Evolutionary conservation across 2,888 invertebrate genomes (phyloP).

Genomic region (Hemaris fuciformis): DNA sequence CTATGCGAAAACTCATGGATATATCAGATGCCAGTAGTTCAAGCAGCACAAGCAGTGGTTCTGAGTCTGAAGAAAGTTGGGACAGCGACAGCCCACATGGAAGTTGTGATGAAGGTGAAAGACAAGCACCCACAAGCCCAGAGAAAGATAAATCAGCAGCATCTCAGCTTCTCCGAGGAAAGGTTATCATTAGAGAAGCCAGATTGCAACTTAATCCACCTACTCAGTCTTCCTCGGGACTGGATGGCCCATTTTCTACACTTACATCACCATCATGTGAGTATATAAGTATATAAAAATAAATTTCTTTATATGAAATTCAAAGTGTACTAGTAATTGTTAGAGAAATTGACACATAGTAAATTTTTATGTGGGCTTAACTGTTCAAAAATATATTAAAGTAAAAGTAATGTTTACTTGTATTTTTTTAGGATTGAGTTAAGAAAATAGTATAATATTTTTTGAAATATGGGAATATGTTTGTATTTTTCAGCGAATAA

Average conservation of each 20-base stretch:
- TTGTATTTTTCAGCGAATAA: constrained; percentile 66
- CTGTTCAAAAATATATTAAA: too few relatives aligned
- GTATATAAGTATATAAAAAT: constrained; percentile 29
- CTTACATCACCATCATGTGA: constrained; percentile 64
- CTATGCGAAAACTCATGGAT: constrained; percentile 74
- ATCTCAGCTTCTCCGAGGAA: constrained; percentile 82
- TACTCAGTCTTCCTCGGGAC: constrained; percentile 62
- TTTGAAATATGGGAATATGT: too few relatives aligned
- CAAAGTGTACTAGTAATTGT: background rate
- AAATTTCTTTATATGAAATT: background rate
- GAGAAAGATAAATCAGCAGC: constrained; percentile 70
- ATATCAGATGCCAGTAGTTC: constrained; percentile 76
- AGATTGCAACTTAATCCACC: constrained; percentile 82
- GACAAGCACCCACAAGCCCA: constrained; percentile 64
- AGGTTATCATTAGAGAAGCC: constrained; percentile 86
- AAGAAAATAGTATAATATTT: too few relatives aligned
- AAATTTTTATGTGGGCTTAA: too few relatives aligned
- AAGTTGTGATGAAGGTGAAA: constrained; percentile 68
- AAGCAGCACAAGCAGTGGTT: constrained; percentile 70
- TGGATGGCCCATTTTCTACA: constrained; percentile 86
- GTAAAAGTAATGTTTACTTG: too few relatives aligned
- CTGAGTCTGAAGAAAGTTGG: constrained; percentile 74
- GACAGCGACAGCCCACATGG: constrained; percentile 66
- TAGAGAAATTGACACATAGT: too few relatives aligned
- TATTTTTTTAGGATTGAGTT: too few relatives aligned